Base-by-base conservation (phyloP, 2,888 invertebrate species). In the Trypoxylon attenuatum region DNA sequence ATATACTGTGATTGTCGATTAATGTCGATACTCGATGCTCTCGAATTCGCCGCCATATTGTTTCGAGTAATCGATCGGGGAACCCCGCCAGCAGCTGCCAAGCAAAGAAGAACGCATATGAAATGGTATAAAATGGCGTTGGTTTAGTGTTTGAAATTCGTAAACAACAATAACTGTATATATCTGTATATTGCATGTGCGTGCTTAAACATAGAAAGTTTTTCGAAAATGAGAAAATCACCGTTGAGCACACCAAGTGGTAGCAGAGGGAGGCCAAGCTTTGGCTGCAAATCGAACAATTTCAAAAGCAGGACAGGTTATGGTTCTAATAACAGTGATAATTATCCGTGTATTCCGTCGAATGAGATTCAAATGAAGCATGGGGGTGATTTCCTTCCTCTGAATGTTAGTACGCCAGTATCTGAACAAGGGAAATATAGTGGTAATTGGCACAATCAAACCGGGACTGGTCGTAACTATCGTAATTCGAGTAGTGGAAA, bases 231-330 rank as follows among this genome's bases (percentile, higher is more conserved):
- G 84, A 80, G 58, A 41, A 84, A 79, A 52, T 80, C 84, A 19
- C 81, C 82, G 10, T 73, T 84, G 43, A 83, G 78, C 68, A 79
- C 74, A 19, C 78, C 81, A 13, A 63, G 74, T 25, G 66, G 77
- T 10, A 73, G 71, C 45, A 69, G 57, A 3, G 53, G 52, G 4
- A 56, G 56, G 8, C 58, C 62, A 21, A 61, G 65, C 25, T 67
- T 61, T 22, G 69, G 61, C 25, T 76, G 79, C 75, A 73, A 69
- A 4, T 67, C 70, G 4, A 38, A 56, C 22, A 68, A 62, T 1
- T 47, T 42, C 10, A 56, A 54, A 23, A 58, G 42, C 15, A 59
- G 60, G 19, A 64, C 70, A 76, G 78, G 76, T 77, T 82, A 78
- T 63, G 55, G 50, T 33, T 43, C 60, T 2, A 19, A 43, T 13